Evolutionary conservation across 2,113 vertebrate genomes (phyloP), one percentile per base, ranked within the genome.

Genomic region (Carassius auratus): DNA sequence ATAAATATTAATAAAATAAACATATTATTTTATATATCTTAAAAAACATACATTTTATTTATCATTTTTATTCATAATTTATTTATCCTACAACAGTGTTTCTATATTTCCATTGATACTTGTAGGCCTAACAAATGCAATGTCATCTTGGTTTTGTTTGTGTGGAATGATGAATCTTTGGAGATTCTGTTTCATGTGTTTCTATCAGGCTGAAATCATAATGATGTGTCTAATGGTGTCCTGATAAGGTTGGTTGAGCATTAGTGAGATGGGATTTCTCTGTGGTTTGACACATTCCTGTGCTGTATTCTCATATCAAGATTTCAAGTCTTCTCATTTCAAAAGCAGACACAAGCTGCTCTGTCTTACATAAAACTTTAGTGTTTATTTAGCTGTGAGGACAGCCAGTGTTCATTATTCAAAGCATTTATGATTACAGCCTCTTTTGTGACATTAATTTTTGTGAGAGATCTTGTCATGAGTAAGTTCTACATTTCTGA

Each of bases 241-340:
- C 19, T 38, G 68, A 83, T 73, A 83, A 30, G 48, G 10, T 17
- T 26, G 62, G 15, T 5, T 69, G 9, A 83, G 81, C 45, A 36
- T 36, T 52, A 61, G 36, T 15, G 12, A 74, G 48, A 73, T 1
- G 8, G 68, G 52, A 59, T 74, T 55, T 74, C 68, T 83, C 81
- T 57, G 23, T 30, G 23, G 14, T 33, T 55, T 76, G 74, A 76
- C 15, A 30, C n/a, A 38, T 81, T 78, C 84, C 45, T 79, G 75
- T 57, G 30, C 78, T 50, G 64, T 69, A 71, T 71, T 82, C 80
- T 82, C 45, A 8, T 14, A 26, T 52, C 80, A 83, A 71, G 48
- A 73, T 83, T 83, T 83, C 33, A 52, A 38, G 48, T 74, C 50
- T 21, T 17, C 33, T 23, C 61, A 64, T 23, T 75, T 50, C 42